Evolutionary conservation across 2,797 vertebrate species (phyloP).

Genomic region (Lagocephalus sceleratus): DNA sequence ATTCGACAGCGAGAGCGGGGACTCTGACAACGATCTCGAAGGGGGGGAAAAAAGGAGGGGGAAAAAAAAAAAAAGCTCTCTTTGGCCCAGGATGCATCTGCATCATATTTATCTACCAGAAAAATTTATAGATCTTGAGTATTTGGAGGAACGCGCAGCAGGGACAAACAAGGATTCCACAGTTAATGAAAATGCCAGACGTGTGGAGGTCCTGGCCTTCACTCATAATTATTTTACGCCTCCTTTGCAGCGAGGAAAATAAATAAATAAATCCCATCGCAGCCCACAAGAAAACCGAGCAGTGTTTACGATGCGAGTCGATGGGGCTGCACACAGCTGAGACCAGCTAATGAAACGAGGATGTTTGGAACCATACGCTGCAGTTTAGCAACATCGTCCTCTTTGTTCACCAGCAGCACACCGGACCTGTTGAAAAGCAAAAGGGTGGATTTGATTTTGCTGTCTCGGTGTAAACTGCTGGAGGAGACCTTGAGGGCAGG

Average conservation of each 20-base stretch:
- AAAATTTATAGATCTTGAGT: conserved; percentile 35
- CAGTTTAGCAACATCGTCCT: conserved; percentile 50
- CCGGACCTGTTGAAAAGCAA: conserved; percentile 40
- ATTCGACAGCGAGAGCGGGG: conserved; percentile 6
- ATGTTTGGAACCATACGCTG: conserved; percentile 53
- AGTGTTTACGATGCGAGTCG: conserved; percentile 45
- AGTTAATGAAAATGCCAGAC: conserved; percentile 60
- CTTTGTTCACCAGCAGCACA: conserved; percentile 44
- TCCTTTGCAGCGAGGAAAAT: conserved; percentile 48
- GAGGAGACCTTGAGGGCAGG: conserved; percentile 18
- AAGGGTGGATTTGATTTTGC: conserved; percentile 17
- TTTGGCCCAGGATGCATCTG: conserved; percentile 3
- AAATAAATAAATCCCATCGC: conserved; percentile 54
- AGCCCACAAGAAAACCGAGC: conserved; percentile 43
- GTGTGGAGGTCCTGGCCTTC: conserved; percentile 47
- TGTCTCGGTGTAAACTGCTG: conserved; percentile 32
- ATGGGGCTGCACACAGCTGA: conserved; percentile 67
- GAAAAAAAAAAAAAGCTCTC: background rate
- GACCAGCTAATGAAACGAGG: conserved; percentile 74
- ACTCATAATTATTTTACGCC: conserved; percentile 64
- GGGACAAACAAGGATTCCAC: conserved; percentile 12
- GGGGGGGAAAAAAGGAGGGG: background rate
- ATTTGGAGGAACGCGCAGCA: conserved; percentile 1
- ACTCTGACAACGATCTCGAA: conserved; percentile 13
- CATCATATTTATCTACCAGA: background rate